Conservation (phyloP, 2,113 vertebrate species). For the Catharus fuscescens region DNA sequence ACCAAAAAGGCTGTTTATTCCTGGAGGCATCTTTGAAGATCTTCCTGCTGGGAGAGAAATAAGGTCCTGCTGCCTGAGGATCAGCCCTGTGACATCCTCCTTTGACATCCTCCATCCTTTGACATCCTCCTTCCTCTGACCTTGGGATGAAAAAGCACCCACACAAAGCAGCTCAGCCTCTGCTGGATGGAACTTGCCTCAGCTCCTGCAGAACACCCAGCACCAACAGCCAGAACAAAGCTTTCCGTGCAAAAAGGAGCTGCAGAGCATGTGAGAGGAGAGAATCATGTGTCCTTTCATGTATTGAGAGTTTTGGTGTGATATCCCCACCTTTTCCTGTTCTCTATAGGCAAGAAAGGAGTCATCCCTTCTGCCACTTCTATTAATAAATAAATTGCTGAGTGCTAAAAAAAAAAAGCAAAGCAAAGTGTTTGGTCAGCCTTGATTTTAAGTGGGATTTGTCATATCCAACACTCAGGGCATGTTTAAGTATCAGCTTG, state of each 20-base stretch:
- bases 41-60: not conserved
- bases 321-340: not conserved
- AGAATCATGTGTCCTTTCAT: constrained; percentile 11
- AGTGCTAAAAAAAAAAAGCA: not conserved
- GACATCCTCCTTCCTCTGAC: not conserved
- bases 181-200: not conserved
- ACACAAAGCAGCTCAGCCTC: not conserved
- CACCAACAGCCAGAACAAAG: not conserved
- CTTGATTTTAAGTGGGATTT: not conserved
- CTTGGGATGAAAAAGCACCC: not conserved
- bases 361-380: not conserved
- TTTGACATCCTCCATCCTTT: not conserved
- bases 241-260: not conserved
- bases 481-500: not conserved
- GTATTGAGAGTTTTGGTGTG: not conserved
- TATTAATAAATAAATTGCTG: not conserved
- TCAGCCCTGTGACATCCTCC: not conserved
- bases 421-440: not conserved
- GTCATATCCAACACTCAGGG: not conserved
- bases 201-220: not conserved
- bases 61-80: not conserved
- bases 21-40: not conserved
- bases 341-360: not conserved
- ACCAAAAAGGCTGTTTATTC: not conserved
- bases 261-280: not conserved